Base-by-base conservation (phyloP, 1,140 invertebrate genomes). In the Drosophila nebulosa region DNA sequence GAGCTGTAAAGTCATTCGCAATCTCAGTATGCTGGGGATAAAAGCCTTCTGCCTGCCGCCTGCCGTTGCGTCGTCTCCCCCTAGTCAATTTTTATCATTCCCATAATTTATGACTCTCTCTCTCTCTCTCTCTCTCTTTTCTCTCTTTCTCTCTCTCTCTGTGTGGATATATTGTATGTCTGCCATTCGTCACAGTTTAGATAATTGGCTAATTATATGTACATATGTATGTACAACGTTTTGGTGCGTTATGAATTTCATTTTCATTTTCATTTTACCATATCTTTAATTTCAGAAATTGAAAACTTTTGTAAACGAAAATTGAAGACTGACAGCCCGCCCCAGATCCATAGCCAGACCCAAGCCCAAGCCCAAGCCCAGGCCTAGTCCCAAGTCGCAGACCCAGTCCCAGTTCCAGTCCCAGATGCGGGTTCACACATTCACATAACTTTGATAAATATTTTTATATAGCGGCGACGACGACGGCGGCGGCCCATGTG, bases 201-300 rank as follows among this genome's bases (percentile, higher is more conserved):
- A 78, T 88, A 88, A 88, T 86, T 78, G 78, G 64, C 78, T 78
- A 85, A 85, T 85, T 85, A 81, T 78, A 84, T 64, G 59, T n/a
- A n/a, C n/a, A n/a, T 59, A 51, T 24, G 56, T 32, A 32, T 32
- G 30, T 32, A 32, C 27, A n/a, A 56, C 32, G 21, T 22, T 35
- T 32, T 56, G 12, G 50, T 62, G 67, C 74, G 71, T 88, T 86
- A 73, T 88, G 78, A 86, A 88, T 83, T 83, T 72, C 59, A 78
- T 81, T 83, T 83, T 72, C 59, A 78, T 81, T 83, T 83, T 75
- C 56, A 78, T 81, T 86, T 74, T 86, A 72, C 30, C 74, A 83
- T 88, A 86, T 86, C 83, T 86, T 76, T 71, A 81, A 86, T 88
- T 86, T 86, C 39, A 66, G 57, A 81, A 86, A 88, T 83, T 86